Base-by-base conservation (phyloP, 1,140 invertebrate species). In the Drosophila jambulina region DNA sequence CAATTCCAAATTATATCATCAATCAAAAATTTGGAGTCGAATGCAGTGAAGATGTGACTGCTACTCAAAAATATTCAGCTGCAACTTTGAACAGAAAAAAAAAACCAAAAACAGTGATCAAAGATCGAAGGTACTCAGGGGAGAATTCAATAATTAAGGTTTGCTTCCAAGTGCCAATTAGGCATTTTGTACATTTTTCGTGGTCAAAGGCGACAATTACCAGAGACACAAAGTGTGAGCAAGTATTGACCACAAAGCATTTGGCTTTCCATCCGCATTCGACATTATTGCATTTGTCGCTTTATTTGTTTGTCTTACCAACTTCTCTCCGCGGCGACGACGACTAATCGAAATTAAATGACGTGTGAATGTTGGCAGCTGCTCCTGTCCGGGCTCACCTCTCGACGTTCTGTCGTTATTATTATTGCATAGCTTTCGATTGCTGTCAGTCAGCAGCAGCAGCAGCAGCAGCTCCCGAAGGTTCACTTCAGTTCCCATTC, bases 271-370 rank as follows among this genome's bases (percentile, higher is more conserved):
- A 59, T 67, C 48, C 64, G 23, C 59, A 67, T 75, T 49, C 59
- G 53, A 60, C 53, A 58, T 43, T 48, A 49, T 54, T 51, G 62
- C 74, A 70, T 87, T 74, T 65, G 56, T 72, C 59, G 77, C 60
- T 59, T 71, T 74, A 68, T 86, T 88, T 88, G 72, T 70, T 70
- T 82, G 67, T 72, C 56, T 74, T 54, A 56, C 36, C 38, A 57
- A 48, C 51, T 61, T 36, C 34, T 36, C 54, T 54, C 51, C 23
- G 19, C 19, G 43, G 12, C 45, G 42, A 29, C 51, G 61, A 59
- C 53, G 63, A 71, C 85, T 90, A 90, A 90, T 90, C 85, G 85
- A 90, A 90, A 85, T 90, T 90, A 90, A 90, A 90, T 90, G 85
- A 90, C 78, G 85, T 90, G 85, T 90, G 85, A 90, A 90, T 91